Conservation (phyloP, 2,113 vertebrate genomes). For the Urocitellus parryii region DNA sequence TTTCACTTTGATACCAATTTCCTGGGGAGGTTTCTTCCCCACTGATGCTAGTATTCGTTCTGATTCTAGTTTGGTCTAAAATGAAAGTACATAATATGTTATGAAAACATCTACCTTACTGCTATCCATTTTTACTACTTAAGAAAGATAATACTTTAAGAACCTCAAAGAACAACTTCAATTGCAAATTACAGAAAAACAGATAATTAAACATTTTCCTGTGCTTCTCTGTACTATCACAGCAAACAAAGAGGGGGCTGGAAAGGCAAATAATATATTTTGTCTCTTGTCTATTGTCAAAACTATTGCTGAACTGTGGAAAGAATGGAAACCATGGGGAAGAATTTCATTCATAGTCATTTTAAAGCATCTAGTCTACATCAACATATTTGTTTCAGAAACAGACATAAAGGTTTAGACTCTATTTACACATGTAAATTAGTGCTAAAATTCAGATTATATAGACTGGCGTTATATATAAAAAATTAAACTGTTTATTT, state of each 20-base stretch:
- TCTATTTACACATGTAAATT: slow-evolving; percentile 57
- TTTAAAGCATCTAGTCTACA: slow-evolving; percentile 51
- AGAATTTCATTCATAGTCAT: slow-evolving; percentile 61
- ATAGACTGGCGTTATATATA: slow-evolving; percentile 35
- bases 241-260: slow-evolving; percentile 68
- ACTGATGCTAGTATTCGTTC: slow-evolving; percentile 94
- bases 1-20: slow-evolving; percentile 93
- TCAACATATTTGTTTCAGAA: slow-evolving; percentile 52
- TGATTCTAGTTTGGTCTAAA: slow-evolving; percentile 93
- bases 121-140: slow-evolving; percentile 69
- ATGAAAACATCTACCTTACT: slow-evolving; percentile 78
- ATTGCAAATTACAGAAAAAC: slow-evolving; percentile 76
- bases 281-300: slow-evolving; percentile 63
- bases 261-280: slow-evolving; percentile 47
- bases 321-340: slow-evolving; percentile 63
- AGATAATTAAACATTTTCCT: slow-evolving; percentile 77
- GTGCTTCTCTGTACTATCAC: slow-evolving; percentile 75
- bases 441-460: slow-evolving; percentile 57
- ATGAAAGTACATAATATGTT: slow-evolving; percentile 86
- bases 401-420: slow-evolving; percentile 51
- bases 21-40: slow-evolving; percentile 94
- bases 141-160: slow-evolving; percentile 79
- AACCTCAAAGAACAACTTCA: slow-evolving; percentile 73
- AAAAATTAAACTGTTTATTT: slow-evolving; percentile 52
- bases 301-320: slow-evolving; percentile 59